Conservation (phyloP, 1,140 invertebrate genomes). For the Asbolus verrucosus region DNA sequence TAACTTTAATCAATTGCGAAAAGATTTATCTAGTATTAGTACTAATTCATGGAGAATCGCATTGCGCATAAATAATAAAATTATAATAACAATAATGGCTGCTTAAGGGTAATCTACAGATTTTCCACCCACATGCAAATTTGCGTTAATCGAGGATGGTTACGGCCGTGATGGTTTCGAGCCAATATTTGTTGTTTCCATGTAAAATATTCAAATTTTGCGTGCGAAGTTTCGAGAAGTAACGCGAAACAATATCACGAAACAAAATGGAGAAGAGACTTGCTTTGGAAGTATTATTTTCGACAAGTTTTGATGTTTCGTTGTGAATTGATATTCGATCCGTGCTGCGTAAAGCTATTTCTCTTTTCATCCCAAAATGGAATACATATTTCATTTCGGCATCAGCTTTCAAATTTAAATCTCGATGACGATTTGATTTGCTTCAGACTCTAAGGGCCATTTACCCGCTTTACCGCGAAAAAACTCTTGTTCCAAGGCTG, state of each 20-base stretch:
- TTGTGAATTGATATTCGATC: slow-evolving; percentile 37
- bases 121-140: slow-evolving; percentile 20
- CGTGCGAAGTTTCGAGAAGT: slow-evolving; percentile 19
- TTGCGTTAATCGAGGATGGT: slow-evolving; percentile 19
- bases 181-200: slow-evolving; percentile 27
- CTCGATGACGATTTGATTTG: slow-evolving; percentile 29
- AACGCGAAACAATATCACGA: slow-evolving; percentile 35
- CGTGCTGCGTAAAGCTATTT: slow-evolving; percentile 4
- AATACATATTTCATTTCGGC: slow-evolving; percentile 27
- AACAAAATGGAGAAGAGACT: slow-evolving; percentile 33
- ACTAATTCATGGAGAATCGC: too few species aligned
- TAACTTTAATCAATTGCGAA: too few species aligned
- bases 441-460: background rate
- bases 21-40: too few species aligned
- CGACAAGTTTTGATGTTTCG: slow-evolving; percentile 37
- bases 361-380: background rate
- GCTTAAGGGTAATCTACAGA: slow-evolving; percentile 8
- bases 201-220: slow-evolving; percentile 37
- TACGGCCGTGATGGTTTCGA: too few species aligned
- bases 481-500: background rate
- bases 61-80: slow-evolving; percentile 19
- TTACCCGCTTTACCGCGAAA: slow-evolving; percentile 8
- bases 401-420: slow-evolving; percentile 32
- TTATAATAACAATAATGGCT: slow-evolving; percentile 29
- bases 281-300: slow-evolving; percentile 23